Conservation (phyloP, 2,888 invertebrate species). For the Mantis religiosa region DNA sequence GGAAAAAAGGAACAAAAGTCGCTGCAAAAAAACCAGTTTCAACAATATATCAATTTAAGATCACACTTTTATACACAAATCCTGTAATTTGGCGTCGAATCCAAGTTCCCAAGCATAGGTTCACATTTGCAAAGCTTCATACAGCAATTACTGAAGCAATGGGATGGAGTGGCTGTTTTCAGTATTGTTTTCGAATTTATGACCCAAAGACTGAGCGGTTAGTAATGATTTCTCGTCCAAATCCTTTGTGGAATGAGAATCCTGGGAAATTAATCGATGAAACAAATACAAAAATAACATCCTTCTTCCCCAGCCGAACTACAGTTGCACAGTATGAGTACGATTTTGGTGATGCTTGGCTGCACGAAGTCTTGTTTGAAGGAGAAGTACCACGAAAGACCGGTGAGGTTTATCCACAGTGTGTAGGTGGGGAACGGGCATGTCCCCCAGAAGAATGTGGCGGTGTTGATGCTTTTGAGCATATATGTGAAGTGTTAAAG, state of each 20-base stretch:
- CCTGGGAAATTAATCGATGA: neutral
- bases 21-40: neutral
- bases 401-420: neutral
- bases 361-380: neutral
- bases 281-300: neutral
- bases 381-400: neutral
- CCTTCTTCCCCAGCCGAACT: neutral
- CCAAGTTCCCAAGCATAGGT: neutral
- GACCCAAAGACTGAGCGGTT: neutral
- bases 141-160: neutral
- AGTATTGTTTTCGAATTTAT: neutral
- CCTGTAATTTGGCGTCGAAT: neutral
- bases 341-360: neutral
- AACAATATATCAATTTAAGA: neutral
- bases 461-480: neutral
- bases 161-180: neutral
- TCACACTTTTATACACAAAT: neutral
- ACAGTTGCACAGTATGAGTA: neutral
- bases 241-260: neutral
- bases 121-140: neutral
- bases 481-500: neutral
- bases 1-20: neutral
- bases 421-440: neutral
- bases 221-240: neutral
- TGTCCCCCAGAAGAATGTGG: neutral